Evolutionary conservation across 2,888 invertebrate species (phyloP).

Genomic region (Heliconius charithonia): DNA sequence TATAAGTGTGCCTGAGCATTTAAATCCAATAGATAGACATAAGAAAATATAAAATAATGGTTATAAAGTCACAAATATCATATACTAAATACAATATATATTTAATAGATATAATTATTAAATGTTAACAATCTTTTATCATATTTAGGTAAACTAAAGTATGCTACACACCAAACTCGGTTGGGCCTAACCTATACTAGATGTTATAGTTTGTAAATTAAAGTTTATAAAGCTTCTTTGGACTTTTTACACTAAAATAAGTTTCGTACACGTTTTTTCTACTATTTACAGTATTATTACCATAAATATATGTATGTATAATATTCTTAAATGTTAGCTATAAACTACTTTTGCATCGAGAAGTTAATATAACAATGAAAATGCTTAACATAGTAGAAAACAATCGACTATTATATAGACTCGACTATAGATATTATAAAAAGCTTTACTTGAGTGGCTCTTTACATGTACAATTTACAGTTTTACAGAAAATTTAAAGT

Average conservation of each 20-base stretch:
- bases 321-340: not conserved
- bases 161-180: not conserved
- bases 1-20: conserved; percentile 10
- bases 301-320: conserved; percentile 49
- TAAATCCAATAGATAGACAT: conserved; percentile 11
- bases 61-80: not conserved
- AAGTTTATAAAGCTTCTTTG: conserved; percentile 3
- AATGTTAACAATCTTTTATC: not conserved
- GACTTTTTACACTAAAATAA: conserved; percentile 40
- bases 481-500: conserved; percentile 9
- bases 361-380: not conserved
- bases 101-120: not conserved
- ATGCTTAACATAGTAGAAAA: not conserved
- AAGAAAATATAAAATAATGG: conserved; percentile 1
- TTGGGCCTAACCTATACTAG: not conserved
- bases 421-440: conserved; percentile 2
- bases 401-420: not conserved
- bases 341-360: conserved; percentile 1
- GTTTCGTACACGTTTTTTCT: conserved; percentile 57
- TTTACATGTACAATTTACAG: not conserved
- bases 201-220: conserved; percentile 1
- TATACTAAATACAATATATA: conserved; percentile 3
- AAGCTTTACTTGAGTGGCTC: not conserved
- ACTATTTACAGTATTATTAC: conserved; percentile 72
- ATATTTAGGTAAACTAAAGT: not conserved